Evolutionary conservation across 2,888 invertebrate species (phyloP).

Genomic region (Hemithea aestivaria): DNA sequence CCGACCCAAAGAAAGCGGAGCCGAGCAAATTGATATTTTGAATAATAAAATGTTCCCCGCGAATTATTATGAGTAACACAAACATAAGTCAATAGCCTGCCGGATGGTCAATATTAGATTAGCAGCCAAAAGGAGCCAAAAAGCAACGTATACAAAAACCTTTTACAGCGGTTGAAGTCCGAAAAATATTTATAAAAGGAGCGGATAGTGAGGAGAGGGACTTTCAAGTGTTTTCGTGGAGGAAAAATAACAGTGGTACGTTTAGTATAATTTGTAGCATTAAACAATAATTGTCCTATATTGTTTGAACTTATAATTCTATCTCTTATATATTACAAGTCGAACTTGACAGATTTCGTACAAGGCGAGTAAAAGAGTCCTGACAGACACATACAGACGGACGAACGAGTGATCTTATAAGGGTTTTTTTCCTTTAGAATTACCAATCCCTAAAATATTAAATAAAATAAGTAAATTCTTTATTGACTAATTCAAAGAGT

Average conservation of each 20-base stretch:
- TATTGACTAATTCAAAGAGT: no score
- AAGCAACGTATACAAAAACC: conserved; percentile 80
- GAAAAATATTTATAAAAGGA: conserved; percentile 75
- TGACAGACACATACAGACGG: no score
- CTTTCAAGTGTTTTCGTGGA: conserved; percentile 15
- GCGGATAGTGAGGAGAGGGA: conserved; percentile 46
- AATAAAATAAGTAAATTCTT: no score
- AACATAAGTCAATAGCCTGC: conserved; percentile 78
- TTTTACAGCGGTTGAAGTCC: conserved; percentile 73
- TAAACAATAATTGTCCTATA: background rate
- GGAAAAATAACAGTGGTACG: conserved; percentile 11
- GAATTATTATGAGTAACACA: conserved; percentile 77
- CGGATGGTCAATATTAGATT: conserved; percentile 79
- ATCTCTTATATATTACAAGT: no score
- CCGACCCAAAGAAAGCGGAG: conserved; percentile 57
- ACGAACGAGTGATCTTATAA: no score
- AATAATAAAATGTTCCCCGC: conserved; percentile 73
- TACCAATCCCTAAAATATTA: no score
- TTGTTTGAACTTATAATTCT: no score
- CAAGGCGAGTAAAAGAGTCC: no score
- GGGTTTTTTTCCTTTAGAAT: no score
- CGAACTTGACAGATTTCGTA: no score
- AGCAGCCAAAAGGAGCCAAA: conserved; percentile 77
- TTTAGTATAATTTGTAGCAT: background rate
- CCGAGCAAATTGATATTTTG: conserved; percentile 75